Percentiles rank a stretch among this genome's conserved stretches.
Evolutionary conservation across 2,888 invertebrate genomes (phyloP).

Genomic region (Zhuqinia jingwanae): DNA sequence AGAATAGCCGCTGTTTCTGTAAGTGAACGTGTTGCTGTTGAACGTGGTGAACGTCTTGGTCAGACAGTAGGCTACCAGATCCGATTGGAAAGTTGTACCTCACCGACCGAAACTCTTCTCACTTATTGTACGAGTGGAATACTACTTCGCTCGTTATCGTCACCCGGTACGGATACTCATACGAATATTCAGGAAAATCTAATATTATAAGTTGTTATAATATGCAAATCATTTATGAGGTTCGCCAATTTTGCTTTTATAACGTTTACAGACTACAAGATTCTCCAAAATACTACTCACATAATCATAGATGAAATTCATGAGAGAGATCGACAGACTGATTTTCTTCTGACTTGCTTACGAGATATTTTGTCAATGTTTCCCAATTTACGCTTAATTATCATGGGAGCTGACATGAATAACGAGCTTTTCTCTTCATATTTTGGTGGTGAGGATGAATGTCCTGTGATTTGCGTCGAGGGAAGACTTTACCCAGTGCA

Average conservation of each 20-base stretch:
- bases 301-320: slow-evolving; percentile 97
- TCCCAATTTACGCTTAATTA: slow-evolving; percentile 89
- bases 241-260: slow-evolving; percentile 4
- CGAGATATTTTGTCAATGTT: slow-evolving; percentile 86
- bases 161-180: slow-evolving; percentile 83
- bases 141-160: slow-evolving; percentile 92
- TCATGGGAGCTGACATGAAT: slow-evolving; percentile 98
- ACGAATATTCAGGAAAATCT: no score
- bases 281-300: slow-evolving; percentile 89
- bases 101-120: slow-evolving; percentile 87
- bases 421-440: slow-evolving; percentile 90
- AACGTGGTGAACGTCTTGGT: slow-evolving; percentile 84
- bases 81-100: slow-evolving; percentile 91
- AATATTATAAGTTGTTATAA: neutral
- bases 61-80: slow-evolving; percentile 93
- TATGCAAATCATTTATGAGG: no score
- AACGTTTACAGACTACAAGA: slow-evolving; percentile 83
- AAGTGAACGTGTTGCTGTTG: slow-evolving; percentile 89
- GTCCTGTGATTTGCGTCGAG: slow-evolving; percentile 83
- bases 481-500: slow-evolving; percentile 83
- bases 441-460: slow-evolving; percentile 86
- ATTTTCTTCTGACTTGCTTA: slow-evolving; percentile 93
- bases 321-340: slow-evolving; percentile 95
- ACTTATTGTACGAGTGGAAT: slow-evolving; percentile 97
- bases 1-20: slow-evolving; percentile 94